Percentiles rank a stretch among this genome's conserved stretches.
Evolutionary conservation across 2,888 invertebrate species (phyloP).

Genomic region (Meiosimyza decipiens): DNA sequence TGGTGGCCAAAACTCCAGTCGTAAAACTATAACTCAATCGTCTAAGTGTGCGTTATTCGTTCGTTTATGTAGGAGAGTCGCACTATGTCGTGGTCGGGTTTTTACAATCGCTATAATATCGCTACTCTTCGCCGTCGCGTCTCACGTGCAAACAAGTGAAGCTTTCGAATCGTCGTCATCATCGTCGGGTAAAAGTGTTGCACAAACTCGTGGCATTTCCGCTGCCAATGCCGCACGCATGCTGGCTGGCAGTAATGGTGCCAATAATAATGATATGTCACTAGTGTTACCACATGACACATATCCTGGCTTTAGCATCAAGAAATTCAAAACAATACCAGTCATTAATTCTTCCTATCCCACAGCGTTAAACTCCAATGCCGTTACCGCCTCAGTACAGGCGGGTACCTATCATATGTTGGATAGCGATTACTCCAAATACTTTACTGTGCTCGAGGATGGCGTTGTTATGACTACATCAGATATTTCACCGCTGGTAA

Average conservation of each 20-base stretch:
- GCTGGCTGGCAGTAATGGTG: constrained; percentile 52
- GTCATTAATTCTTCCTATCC: constrained; percentile 44
- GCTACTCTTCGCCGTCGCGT: constrained; percentile 11
- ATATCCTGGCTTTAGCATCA: constrained; percentile 88
- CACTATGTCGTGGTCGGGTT: neutral
- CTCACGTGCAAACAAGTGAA: constrained; percentile 6
- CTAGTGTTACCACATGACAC: constrained; percentile 87
- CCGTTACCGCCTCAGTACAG: constrained; percentile 30
- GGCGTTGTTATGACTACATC: constrained; percentile 92
- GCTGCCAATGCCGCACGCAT: constrained; percentile 59
- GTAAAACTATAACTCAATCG: neutral
- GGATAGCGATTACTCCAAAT: constrained; percentile 84
- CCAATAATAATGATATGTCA: constrained; percentile 60
- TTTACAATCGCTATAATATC: constrained; percentile 3
- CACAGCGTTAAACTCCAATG: neutral
- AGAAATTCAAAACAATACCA: constrained; percentile 74
- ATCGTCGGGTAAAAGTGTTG: constrained; percentile 13
- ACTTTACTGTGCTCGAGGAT: constrained; percentile 87
- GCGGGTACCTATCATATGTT: constrained; percentile 72
- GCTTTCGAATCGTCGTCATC: constrained; percentile 30
- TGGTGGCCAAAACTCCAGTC: neutral
- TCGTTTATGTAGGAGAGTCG: neutral
- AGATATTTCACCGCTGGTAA: constrained; percentile 83
- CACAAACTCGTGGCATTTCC: constrained; percentile 47
- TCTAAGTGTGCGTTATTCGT: neutral